These are phyloP conservation scores for Aythya baeri DNA, from an alignment of 2,113 vertebrate species.

Conservation along the genomic window DNA sequence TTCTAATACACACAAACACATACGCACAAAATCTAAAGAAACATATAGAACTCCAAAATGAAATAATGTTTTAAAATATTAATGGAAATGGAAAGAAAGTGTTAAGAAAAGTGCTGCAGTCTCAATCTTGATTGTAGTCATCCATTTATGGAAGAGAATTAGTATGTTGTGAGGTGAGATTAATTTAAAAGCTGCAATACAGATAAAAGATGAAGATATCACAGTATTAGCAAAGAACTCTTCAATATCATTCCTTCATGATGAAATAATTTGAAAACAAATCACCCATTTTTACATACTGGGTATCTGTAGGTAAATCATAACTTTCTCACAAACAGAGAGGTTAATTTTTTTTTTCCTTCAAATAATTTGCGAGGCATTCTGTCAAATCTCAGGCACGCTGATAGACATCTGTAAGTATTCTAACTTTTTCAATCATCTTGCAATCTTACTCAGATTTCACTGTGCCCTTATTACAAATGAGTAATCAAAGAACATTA, in stretches of 20 bases:
- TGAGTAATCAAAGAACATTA: not conserved
- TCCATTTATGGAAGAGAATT: not conserved
- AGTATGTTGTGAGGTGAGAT: not conserved
- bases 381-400: not conserved
- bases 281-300: not conserved
- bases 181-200: not conserved
- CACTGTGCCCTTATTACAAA: not conserved
- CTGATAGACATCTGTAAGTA: not conserved
- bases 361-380: not conserved
- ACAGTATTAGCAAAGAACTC: not conserved
- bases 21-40: not conserved
- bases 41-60: not conserved
- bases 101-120: not conserved
- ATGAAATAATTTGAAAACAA: not conserved
- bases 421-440: not conserved
- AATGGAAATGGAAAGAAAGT: not conserved
- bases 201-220: not conserved
- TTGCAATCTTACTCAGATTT: not conserved
- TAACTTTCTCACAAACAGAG: not conserved
- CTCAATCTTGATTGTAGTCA: not conserved
- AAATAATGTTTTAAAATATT: not conserved
- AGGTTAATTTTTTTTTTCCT: not conserved
- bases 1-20: not conserved
- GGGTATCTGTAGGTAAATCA: not conserved
- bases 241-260: not conserved